Evolutionary conservation across 2,113 vertebrate species (phyloP), one percentile per base, ranked within the genome.

Genomic region (Morone chrysops): DNA sequence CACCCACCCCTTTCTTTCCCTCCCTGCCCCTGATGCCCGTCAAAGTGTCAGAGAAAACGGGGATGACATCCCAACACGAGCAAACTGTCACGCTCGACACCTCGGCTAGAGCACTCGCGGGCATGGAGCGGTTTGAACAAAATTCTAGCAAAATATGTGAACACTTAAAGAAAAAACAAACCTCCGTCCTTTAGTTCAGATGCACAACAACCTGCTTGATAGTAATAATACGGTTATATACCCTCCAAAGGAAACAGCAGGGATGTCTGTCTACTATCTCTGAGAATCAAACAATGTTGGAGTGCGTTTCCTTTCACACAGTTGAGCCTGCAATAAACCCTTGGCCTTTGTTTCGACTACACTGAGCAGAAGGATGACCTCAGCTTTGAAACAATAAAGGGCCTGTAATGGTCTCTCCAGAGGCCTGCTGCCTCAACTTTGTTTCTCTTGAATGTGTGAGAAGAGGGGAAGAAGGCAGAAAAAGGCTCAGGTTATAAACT

Each of bases 291-390:
- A 97, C 96, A 97, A 95, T 96, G 97, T 96, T 96, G 96, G 94
- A 96, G 96, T 95, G 97, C 95, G 96, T 97, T 99, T 98, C 97
- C 97, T 97, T 98, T 98, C 97, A 97, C 97, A 97, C 97, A 98
- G 96, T 95, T 93, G 95, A 96, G 97, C 96, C 96, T 93, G 96
- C 96, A 97, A 96, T 97, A 98, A 97, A 97, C 95, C 96, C 96
- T 94, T 94, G 96, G 96, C 96, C 97, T 99, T 99, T 98, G 97
- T 98, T 97, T 97, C 95, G 96, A 95, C 93, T 92, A 93, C 95
- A 90, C 96, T 94, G 95, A 92, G 95, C 96, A 96, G 96, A 96
- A 97, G 96, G 97, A 97, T 98, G 97, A 99, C 97, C 97, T 99
- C 97, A 99, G 97, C 97, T 96, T 95, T 96, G 96, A 97, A 98